phyloP scores from a whole-genome alignment of 1,140 invertebrate genomes.

The Leptoteleia sp. region DNA sequence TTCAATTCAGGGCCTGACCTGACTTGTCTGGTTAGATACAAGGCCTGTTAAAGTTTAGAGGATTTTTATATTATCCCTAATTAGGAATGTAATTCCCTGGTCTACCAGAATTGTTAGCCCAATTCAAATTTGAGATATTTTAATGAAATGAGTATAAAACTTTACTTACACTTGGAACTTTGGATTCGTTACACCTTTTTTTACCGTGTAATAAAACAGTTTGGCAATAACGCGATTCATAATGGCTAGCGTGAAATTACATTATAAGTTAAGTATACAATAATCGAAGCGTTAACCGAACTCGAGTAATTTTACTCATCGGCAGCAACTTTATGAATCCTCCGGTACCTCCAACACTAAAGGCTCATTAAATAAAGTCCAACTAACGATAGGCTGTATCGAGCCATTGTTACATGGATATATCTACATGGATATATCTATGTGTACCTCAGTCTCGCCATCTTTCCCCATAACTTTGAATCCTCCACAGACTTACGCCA shows the following conservation, averaged over 20 bases:
- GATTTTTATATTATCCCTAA: too few species aligned
- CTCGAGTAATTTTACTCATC: constrained; percentile 55
- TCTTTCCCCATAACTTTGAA: constrained; percentile 34
- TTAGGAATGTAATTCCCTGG: too few species aligned
- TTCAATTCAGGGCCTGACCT: too few species aligned
- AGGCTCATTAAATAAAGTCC: constrained; percentile 49
- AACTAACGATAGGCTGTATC: constrained; percentile 52
- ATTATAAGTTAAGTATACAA: constrained; percentile 33
- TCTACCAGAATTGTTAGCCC: too few species aligned
- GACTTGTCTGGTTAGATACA: too few species aligned
- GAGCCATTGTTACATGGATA: constrained; percentile 36
- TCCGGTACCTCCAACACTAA: constrained; percentile 30
- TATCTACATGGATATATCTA: constrained; percentile 27
- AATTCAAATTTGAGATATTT: too few species aligned
- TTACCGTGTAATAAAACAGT: too few species aligned
- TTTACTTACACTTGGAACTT: too few species aligned
- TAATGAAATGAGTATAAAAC: too few species aligned
- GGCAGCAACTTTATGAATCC: constrained; percentile 35
- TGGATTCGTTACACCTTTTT: too few species aligned
- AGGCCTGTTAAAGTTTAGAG: too few species aligned
- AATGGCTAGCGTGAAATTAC: constrained; percentile 29
- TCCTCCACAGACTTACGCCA: constrained; percentile 18
- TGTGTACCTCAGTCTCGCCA: constrained; percentile 23
- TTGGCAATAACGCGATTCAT: constrained; percentile 7
- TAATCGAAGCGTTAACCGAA: constrained; percentile 45